Evolutionary conservation across 2,797 vertebrate genomes (phyloP).

Genomic region (Chelon auratus): DNA sequence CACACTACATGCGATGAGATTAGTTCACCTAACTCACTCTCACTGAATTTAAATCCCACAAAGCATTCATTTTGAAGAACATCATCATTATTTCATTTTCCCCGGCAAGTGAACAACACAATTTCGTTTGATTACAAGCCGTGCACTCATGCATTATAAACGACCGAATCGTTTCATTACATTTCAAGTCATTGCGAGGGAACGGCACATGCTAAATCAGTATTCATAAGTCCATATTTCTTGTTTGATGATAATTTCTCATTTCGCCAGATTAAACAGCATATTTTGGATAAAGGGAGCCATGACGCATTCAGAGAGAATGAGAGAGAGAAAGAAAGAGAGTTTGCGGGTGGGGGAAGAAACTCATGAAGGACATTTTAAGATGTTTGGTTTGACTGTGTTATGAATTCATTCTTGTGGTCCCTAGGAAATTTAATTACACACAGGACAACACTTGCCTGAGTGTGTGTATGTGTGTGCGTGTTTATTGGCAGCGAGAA

Average conservation of each 20-base stretch:
- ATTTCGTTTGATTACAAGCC: constrained; percentile 81
- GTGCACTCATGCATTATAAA: constrained; percentile 80
- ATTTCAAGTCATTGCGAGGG: constrained; percentile 75
- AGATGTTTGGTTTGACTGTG: constrained; percentile 49
- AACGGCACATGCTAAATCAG: constrained; percentile 70
- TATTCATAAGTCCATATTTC: constrained; percentile 76
- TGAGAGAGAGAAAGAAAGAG: constrained; percentile 26
- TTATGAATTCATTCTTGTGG: constrained; percentile 42
- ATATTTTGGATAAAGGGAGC: constrained; percentile 71
- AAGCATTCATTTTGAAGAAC: constrained; percentile 79
- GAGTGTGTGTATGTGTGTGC: constrained; percentile 9
- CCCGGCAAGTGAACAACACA: constrained; percentile 77
- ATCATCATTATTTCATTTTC: constrained; percentile 81
- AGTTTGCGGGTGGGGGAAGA: not conserved
- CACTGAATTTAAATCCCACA: constrained; percentile 67
- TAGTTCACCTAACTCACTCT: constrained; percentile 67
- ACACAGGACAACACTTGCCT: constrained; percentile 34
- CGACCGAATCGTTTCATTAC: constrained; percentile 76
- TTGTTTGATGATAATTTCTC: constrained; percentile 79
- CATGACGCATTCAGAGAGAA: constrained; percentile 50
- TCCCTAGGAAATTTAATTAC: constrained; percentile 58
- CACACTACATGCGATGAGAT: constrained; percentile 59
- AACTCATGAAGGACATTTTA: constrained; percentile 48
- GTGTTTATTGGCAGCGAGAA: constrained; percentile 27
- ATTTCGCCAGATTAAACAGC: constrained; percentile 80